Percentiles rank a stretch among this genome's conserved stretches.
Conservation (phyloP, 92 coral and sea anemone species). For the Palythoa caribaeorum region DNA sequence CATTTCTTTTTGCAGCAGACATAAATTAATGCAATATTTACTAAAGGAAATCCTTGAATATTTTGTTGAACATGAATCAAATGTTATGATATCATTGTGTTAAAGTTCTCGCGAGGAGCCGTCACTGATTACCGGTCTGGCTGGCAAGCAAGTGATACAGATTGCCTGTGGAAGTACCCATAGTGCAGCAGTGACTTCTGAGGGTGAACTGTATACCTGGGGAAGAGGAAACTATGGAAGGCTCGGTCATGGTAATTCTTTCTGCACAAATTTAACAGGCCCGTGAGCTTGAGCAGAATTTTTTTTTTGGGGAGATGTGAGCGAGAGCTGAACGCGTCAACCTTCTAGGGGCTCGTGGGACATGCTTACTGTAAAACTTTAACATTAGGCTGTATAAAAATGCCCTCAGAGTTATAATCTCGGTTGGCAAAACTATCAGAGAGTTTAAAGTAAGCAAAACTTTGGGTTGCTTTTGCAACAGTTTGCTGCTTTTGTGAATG, state of each 20-base stretch:
- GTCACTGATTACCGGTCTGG: constrained; percentile 83
- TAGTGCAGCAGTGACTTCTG: constrained; percentile 98
- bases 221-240: constrained; percentile 99
- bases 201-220: constrained; percentile 98
- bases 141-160: constrained; percentile 92
- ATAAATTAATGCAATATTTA: not conserved
- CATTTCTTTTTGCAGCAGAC: no score
- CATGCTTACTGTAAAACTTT: no score
- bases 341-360: no score
- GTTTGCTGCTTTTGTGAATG: no score
- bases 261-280: not conserved
- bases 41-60: not conserved
- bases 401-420: no score
- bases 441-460: no score
- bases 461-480: no score
- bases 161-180: constrained; percentile 97
- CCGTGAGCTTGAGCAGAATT: not conserved
- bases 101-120: constrained; percentile 92
- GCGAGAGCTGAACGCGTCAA: no score
- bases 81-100: not conserved
- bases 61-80: not conserved
- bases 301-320: no score
- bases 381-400: no score
- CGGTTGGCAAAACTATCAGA: no score
- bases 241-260: constrained; percentile 93